Base-by-base conservation (phyloP, 2,113 vertebrate species). In the Strix aluco region DNA sequence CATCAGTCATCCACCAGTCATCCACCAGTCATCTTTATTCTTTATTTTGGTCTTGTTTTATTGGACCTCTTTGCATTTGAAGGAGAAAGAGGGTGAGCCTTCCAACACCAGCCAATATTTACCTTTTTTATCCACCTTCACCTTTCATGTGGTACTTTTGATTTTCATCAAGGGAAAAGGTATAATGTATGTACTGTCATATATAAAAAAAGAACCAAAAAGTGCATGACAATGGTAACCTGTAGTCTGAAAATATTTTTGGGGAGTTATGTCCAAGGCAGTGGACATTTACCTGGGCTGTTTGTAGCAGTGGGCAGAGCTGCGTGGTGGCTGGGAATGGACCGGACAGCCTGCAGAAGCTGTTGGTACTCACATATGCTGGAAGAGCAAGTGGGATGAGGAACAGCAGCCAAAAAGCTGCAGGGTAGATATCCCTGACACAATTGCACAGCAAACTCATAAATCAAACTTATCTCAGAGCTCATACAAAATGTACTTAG, bases 391-490 rank as follows among this genome's bases (percentile, higher is more conserved):
- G 44, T 38, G 62, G 16, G 65, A 82, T 92, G 62, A 93, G 49
- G 88, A 97, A 89, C 62, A 69, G 5, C 9, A 70, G 85, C 80
- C 75, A 82, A 21, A 94, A 95, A 75, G 62, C 85, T 96, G 22
- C 57, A 92, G 87, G 82, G 65, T 54, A 97, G 92, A 74, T 84
- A 91, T 87, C 52, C 83, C 85, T 93, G 89, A 88, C 75, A 90
- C 42, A 96, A 79, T 6, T 59, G 51, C 62, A 58, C 14, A 88
- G 62, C n/a, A 72, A 93, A 74, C 47, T 96, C 84, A 92, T 96
- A 96, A 96, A 96, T 97, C 93, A 97, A 81, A 97, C 26, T 95
- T 96, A 90, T 47, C 89, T 93, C 80, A 85, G 32, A 75, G 65
- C 47, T 82, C 70, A 62, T 34, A 72, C 10, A 69, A 86, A 90